Evolutionary conservation across 1,140 invertebrate species (phyloP).

Genomic region (Phocides pigmalion): DNA sequence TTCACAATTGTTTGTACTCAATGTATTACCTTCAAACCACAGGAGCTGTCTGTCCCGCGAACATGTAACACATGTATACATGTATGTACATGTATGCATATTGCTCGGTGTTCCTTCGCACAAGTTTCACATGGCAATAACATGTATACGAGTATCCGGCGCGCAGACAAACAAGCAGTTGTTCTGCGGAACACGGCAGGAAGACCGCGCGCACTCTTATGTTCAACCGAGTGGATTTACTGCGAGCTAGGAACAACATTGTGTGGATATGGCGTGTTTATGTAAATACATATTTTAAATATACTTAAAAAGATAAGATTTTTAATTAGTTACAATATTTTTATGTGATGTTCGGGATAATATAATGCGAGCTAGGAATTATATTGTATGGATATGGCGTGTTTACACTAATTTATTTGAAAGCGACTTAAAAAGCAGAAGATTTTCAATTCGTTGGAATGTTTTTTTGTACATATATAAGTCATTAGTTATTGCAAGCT

Average conservation of each 20-base stretch:
- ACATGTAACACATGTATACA: no score
- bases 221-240: slow-evolving; percentile 69
- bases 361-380: slow-evolving; percentile 38
- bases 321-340: no score
- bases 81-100: slow-evolving; percentile 1
- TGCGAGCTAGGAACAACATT: slow-evolving; percentile 12
- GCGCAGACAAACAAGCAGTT: slow-evolving; percentile 74
- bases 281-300: no score
- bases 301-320: no score
- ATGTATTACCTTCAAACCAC: no score
- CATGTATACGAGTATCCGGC: slow-evolving; percentile 33
- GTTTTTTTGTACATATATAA: no score
- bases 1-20: no score
- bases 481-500: slow-evolving; percentile 51
- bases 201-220: slow-evolving; percentile 70
- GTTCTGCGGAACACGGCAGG: slow-evolving; percentile 61
- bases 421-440: no score
- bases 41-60: no score
- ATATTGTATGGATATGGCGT: slow-evolving; percentile 46
- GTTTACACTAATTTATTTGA: background rate
- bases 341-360: no score
- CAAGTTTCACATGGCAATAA: slow-evolving; percentile 24
- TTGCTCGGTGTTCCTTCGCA: background rate
- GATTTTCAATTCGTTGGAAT: no score
- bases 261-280: slow-evolving; percentile 46